phyloP scores from a whole-genome alignment of 2,797 vertebrate species.

The Helostoma temminkii region DNA sequence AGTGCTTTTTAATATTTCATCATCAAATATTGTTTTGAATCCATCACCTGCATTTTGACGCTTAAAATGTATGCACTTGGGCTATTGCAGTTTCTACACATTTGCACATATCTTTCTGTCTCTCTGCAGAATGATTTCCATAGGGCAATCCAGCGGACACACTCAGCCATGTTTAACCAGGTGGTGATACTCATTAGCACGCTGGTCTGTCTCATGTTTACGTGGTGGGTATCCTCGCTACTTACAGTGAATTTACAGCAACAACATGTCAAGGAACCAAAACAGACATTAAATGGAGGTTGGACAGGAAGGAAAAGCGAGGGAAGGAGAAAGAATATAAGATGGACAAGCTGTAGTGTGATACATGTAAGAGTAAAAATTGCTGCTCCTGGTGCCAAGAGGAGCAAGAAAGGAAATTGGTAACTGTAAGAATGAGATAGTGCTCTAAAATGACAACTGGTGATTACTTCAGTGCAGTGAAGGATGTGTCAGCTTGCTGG shows the following conservation, averaged over 20 bases:
- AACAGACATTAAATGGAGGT: conserved; percentile 1
- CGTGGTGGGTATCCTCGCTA: conserved; percentile 82
- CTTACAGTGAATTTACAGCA: conserved; percentile 12
- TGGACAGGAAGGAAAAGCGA: conserved; percentile 14
- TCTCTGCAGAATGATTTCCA: conserved; percentile 87
- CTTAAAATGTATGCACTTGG: conserved; percentile 1
- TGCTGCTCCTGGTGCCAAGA: conserved; percentile 13
- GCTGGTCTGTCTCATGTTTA: conserved; percentile 90
- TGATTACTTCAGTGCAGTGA: conserved; percentile 52
- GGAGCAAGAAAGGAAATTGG: conserved; percentile 57
- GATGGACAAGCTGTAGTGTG: conserved; percentile 6
- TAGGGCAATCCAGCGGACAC: conserved; percentile 88
- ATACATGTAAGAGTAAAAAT: conserved; percentile 32
- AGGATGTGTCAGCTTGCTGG: conserved; percentile 59
- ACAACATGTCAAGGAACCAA: not conserved
- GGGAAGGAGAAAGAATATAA: conserved; percentile 2
- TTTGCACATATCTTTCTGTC: conserved; percentile 7
- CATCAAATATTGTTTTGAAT: not conserved
- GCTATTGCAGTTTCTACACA: conserved; percentile 6
- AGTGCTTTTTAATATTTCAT: conserved; percentile 11
- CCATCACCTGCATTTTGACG: not conserved
- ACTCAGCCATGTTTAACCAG: conserved; percentile 92
- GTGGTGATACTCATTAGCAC: conserved; percentile 91
- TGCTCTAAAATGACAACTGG: conserved; percentile 58
- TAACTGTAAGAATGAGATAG: conserved; percentile 46